phyloP scores from a whole-genome alignment of 1,140 invertebrate species.

The Hesperophylax magnus region DNA sequence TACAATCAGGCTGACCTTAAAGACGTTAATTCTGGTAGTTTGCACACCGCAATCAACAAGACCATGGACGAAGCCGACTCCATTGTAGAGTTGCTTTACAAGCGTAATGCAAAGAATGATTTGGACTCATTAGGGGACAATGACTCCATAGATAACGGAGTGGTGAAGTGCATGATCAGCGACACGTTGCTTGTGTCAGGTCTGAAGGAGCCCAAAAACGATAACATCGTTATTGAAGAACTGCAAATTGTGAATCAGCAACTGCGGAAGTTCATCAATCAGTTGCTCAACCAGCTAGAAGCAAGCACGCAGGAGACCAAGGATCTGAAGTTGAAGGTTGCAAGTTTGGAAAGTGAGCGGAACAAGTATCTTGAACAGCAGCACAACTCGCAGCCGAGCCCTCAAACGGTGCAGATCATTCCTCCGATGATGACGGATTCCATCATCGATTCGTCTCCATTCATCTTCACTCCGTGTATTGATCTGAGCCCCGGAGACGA shows the following conservation, averaged over 20 bases:
- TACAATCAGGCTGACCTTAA: slow-evolving; percentile 59
- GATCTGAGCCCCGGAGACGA: slow-evolving; percentile 64
- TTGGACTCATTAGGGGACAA: slow-evolving; percentile 57
- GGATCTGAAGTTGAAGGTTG: slow-evolving; percentile 68
- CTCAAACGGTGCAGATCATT: slow-evolving; percentile 9
- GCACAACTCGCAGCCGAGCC: slow-evolving; percentile 55
- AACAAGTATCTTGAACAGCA: slow-evolving; percentile 62
- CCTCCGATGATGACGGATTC: slow-evolving; percentile 63
- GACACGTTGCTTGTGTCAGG: slow-evolving; percentile 62
- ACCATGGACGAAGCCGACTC: slow-evolving; percentile 76
- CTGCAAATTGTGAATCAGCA: slow-evolving; percentile 73
- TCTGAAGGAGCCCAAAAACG: slow-evolving; percentile 72
- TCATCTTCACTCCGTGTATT: slow-evolving; percentile 64
- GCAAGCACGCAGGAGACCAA: slow-evolving; percentile 73
- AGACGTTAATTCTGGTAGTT: slow-evolving; percentile 64
- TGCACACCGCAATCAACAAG: slow-evolving; percentile 72
- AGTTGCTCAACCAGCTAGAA: slow-evolving; percentile 74
- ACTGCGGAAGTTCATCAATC: slow-evolving; percentile 71
- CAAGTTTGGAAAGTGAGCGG: slow-evolving; percentile 69
- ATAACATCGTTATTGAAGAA: slow-evolving; percentile 74
- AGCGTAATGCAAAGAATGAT: slow-evolving; percentile 58
- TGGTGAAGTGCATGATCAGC: slow-evolving; percentile 58
- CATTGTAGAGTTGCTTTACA: slow-evolving; percentile 68
- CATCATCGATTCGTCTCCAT: slow-evolving; percentile 63
- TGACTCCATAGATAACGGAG: slow-evolving; percentile 56